Evolutionary conservation across 2,113 vertebrate genomes (phyloP).

Genomic region (Sciurus niger): DNA sequence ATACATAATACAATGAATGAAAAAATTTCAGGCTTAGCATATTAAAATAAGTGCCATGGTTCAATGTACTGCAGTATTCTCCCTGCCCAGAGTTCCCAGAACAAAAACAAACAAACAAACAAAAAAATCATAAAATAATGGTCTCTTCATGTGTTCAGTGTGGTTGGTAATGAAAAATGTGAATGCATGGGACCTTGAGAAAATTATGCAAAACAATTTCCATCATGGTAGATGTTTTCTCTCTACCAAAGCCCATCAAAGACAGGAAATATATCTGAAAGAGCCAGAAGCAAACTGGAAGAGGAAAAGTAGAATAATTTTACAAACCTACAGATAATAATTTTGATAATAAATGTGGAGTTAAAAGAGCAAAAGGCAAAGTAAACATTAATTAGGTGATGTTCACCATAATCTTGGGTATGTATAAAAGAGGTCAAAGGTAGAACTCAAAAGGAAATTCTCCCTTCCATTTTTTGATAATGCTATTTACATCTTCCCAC

Average conservation of each 20-base stretch:
- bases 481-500: background rate
- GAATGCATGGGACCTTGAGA: background rate
- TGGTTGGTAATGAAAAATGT: background rate
- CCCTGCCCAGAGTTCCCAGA: background rate
- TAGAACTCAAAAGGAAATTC: background rate
- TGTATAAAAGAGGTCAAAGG: background rate
- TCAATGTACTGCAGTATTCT: background rate
- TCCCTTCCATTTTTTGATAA: background rate
- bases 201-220: background rate
- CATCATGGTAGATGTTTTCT: background rate
- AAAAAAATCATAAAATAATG: background rate
- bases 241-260: background rate
- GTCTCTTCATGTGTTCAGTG: background rate
- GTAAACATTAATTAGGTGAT: background rate
- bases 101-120: background rate
- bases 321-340: background rate
- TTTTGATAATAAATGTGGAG: background rate
- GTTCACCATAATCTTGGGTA: background rate
- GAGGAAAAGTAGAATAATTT: background rate
- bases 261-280: background rate
- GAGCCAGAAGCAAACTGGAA: background rate
- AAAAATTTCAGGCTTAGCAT: background rate
- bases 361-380: background rate
- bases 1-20: background rate
- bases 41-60: background rate